Evolutionary conservation across 2,797 vertebrate genomes (phyloP).

Genomic region (Streptopelia turtur): DNA sequence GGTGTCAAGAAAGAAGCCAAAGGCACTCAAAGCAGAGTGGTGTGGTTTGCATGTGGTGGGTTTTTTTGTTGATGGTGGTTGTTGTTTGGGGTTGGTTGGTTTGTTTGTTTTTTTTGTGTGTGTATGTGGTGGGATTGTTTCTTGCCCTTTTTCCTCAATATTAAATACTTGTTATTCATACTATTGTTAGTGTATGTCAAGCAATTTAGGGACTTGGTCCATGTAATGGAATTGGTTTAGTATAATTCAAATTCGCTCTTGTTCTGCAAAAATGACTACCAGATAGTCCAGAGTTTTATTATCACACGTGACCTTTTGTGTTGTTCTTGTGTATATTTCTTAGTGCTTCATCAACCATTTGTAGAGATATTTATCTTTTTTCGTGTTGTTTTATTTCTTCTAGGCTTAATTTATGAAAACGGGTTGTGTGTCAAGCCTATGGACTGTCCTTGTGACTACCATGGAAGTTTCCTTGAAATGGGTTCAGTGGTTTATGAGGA

Average conservation of each 20-base stretch:
- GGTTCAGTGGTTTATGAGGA: slow-evolving; percentile 90
- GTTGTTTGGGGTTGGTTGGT: background rate
- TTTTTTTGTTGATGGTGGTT: no score
- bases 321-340: background rate
- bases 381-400: background rate
- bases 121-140: background rate
- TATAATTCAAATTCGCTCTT: background rate
- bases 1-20: background rate
- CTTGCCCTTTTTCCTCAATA: accelerated
- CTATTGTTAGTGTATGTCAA: background rate
- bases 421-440: slow-evolving; percentile 84
- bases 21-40: background rate
- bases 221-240: background rate
- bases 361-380: background rate
- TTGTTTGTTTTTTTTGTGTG: no score
- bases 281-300: background rate
- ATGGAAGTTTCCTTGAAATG: slow-evolving; percentile 82
- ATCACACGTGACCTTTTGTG: background rate
- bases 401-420: slow-evolving; percentile 91
- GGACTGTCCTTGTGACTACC: slow-evolving; percentile 94
- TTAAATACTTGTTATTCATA: background rate
- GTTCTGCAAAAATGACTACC: background rate
- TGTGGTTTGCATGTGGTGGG: background rate
- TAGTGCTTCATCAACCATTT: background rate
- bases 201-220: background rate